Evolutionary conservation across 2,888 invertebrate genomes (phyloP).

Genomic region (Strigamia transsilvanica): DNA sequence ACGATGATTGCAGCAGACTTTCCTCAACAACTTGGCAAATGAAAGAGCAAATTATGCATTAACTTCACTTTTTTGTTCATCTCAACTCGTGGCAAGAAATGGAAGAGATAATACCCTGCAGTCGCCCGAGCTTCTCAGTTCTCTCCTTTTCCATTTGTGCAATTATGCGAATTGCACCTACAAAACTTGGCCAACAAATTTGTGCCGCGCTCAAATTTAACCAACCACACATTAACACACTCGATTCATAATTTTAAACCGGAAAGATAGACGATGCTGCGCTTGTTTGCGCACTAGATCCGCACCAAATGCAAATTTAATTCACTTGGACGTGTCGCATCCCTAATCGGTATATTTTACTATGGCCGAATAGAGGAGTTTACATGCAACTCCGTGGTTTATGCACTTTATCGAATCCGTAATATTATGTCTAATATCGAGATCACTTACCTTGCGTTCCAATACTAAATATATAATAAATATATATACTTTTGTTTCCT

Average conservation of each 20-base stretch:
- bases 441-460: too few species aligned
- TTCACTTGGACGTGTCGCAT: too few species aligned
- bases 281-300: too few species aligned
- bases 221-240: slow-evolving; percentile 8
- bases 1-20: slow-evolving; percentile 8
- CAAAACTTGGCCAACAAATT: slow-evolving; percentile 6
- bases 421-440: too few species aligned
- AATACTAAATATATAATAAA: too few species aligned
- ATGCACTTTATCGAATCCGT: too few species aligned
- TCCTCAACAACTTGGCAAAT: slow-evolving; percentile 3
- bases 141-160: background rate
- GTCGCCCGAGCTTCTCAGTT: background rate
- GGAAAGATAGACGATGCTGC: background rate
- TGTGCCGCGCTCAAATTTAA: slow-evolving; percentile 8
- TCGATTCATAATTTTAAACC: background rate
- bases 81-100: slow-evolving; percentile 3
- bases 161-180: slow-evolving; percentile 8
- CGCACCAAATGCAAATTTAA: too few species aligned
- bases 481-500: too few species aligned
- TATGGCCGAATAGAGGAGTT: too few species aligned
- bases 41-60: background rate
- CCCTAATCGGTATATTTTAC: too few species aligned
- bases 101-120: slow-evolving; percentile 2
- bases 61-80: slow-evolving; percentile 2
- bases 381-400: too few species aligned